Percentiles rank a stretch among this genome's conserved stretches.
These are phyloP conservation scores for Phainopepla nitens DNA, from an alignment of 2,113 vertebrate genomes.

Conservation along the genomic window DNA sequence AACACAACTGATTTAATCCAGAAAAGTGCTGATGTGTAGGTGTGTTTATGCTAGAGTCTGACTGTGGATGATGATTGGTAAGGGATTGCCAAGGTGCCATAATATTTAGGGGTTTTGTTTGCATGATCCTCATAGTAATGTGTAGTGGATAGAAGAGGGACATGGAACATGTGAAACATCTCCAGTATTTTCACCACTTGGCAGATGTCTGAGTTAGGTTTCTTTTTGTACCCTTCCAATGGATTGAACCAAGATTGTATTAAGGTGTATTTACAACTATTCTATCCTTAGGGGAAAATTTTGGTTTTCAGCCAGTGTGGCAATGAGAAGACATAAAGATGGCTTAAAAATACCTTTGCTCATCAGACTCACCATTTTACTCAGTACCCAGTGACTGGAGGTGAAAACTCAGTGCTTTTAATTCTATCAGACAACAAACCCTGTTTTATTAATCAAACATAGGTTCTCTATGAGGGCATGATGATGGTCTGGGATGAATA, in stretches of 20 bases:
- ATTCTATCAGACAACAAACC: not conserved
- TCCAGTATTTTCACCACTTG: not conserved
- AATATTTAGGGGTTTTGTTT: not conserved
- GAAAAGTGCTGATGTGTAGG: not conserved
- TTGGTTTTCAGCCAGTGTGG: not conserved
- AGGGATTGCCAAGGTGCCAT: not conserved
- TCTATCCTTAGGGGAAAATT: not conserved
- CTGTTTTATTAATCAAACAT: not conserved
- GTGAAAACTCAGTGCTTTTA: not conserved
- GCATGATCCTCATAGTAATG: rapidly evolving
- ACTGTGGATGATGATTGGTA: not conserved
- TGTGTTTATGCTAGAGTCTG: not conserved
- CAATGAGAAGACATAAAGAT: not conserved
- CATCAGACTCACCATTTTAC: not conserved
- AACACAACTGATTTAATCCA: not conserved
- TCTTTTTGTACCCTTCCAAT: not conserved
- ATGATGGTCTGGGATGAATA: not conserved
- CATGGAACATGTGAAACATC: not conserved
- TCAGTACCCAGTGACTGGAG: not conserved
- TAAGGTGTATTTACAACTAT: not conserved
- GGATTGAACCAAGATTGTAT: not conserved
- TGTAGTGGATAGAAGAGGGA: not conserved
- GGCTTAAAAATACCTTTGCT: not conserved
- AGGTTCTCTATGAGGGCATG: not conserved
- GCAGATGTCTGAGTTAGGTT: not conserved